Evolutionary conservation across 2,797 vertebrate genomes (phyloP).

Genomic region (Falco peregrinus): DNA sequence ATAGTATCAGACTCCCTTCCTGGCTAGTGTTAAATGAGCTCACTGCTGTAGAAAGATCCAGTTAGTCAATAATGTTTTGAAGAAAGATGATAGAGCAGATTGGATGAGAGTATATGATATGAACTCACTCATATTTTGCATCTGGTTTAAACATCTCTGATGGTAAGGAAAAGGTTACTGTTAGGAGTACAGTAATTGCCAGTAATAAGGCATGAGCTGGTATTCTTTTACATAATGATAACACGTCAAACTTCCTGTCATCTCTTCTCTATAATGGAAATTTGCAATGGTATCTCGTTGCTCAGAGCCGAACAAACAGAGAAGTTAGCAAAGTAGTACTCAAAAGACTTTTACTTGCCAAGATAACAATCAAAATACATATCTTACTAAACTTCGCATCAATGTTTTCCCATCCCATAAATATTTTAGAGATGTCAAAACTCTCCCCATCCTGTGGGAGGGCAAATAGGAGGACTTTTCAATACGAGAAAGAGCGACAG

Average conservation of each 20-base stretch:
- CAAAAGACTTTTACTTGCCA: background rate
- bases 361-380: background rate
- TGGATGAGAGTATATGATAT: background rate
- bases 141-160: background rate
- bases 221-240: background rate
- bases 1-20: background rate
- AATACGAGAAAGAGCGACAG: background rate
- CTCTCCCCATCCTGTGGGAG: background rate
- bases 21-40: background rate
- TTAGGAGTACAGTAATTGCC: background rate
- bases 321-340: background rate
- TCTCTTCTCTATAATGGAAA: background rate
- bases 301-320: background rate
- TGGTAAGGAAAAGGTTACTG: background rate
- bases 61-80: background rate
- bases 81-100: background rate
- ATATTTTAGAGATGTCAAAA: background rate
- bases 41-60: background rate
- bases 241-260: background rate
- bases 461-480: background rate
- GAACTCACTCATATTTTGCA: background rate
- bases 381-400: background rate
- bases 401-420: background rate
- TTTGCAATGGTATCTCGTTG: background rate
- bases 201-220: background rate